phyloP scores from a whole-genome alignment of 64 coral and sea anemone species.

The Acropora tenuis region DNA sequence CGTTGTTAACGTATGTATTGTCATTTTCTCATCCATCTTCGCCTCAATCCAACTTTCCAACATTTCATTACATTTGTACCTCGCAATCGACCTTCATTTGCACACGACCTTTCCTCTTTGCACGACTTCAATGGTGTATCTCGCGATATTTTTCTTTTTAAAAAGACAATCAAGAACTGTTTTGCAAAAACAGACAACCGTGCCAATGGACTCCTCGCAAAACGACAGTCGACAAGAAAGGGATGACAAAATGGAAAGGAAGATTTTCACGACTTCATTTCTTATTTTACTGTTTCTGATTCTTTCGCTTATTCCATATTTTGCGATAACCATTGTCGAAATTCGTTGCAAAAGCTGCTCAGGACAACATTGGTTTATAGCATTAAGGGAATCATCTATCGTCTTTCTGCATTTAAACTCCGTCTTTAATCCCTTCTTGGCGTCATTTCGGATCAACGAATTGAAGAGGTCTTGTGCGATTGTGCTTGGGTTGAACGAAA shows the following conservation, averaged over 20 bases:
- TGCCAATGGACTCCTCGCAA: neutral
- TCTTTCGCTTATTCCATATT: constrained; percentile 21
- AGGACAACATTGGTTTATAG: neutral
- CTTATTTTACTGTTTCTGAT: neutral
- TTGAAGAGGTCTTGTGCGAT: neutral
- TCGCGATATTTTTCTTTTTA: constrained; percentile 9
- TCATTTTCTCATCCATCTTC: constrained; percentile 25
- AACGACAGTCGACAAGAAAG: neutral
- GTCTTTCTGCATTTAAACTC: constrained; percentile 3
- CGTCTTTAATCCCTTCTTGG: neutral
- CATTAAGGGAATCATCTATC: neutral
- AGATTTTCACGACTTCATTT: constrained; percentile 11
- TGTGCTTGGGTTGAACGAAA: neutral
- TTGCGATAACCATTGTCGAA: neutral
- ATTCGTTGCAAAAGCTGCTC: neutral
- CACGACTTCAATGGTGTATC: neutral
- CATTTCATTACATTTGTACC: constrained; percentile 2
- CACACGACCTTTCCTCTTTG: constrained; percentile 19
- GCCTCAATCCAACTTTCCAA: neutral
- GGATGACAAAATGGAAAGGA: neutral
- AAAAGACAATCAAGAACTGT: neutral
- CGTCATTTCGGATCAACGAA: neutral
- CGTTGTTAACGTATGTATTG: neutral
- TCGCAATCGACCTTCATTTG: neutral
- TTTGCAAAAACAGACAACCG: neutral